Evolutionary conservation across 2,888 invertebrate species (phyloP), one percentile per base, ranked within the genome.

Genomic region (Branchipolynoe longqiensis): DNA sequence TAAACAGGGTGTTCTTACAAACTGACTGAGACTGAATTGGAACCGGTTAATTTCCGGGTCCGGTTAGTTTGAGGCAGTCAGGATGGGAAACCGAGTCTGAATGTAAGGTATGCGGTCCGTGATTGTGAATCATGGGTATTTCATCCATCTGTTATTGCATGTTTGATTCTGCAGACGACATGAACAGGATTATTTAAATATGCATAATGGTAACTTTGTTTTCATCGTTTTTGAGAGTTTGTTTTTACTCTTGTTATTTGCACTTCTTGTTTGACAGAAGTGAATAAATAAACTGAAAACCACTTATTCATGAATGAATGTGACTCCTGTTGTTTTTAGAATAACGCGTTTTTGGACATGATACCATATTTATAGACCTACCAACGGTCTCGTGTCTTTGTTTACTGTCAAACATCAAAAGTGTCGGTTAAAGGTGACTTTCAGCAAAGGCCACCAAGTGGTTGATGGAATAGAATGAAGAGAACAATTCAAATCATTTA

Each of bases 171-270:
- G 83, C 83, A 83, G 83, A 82, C 56, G 48, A 31, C 82, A 83
- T 83, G 28, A 83, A 62, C 38, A 54, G 33, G 54, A 58, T 58
- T 82, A 58, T 82, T 54, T 58, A 82, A 58, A 82, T 83, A 83
- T 83, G 83, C 83, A 83, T 59, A 83, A 59, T 41, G 64, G 64
- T 64, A 83, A 31, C 64, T 83, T 83, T 58, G 54, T 83, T 83
- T 58, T 62, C 54, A 56, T 83, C 56, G 41, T 83, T 83, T 83
- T 83, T 83, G 59, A 83, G 38, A 64, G 59, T 83, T 83, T 83
- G 58, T 83, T 83, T 83, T 62, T 83, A 83, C 64, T 83, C 83
- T 83, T 83, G 83, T 83, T 83, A 83, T 62, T 83, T 40, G 83
- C 83, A 83, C 83, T 64, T 83, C 83, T 83, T 83, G 83, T 83